Evolutionary conservation across 2,113 vertebrate species (phyloP), one percentile per base, ranked within the genome.

Genomic region (Beaufortia kweichowensis): DNA sequence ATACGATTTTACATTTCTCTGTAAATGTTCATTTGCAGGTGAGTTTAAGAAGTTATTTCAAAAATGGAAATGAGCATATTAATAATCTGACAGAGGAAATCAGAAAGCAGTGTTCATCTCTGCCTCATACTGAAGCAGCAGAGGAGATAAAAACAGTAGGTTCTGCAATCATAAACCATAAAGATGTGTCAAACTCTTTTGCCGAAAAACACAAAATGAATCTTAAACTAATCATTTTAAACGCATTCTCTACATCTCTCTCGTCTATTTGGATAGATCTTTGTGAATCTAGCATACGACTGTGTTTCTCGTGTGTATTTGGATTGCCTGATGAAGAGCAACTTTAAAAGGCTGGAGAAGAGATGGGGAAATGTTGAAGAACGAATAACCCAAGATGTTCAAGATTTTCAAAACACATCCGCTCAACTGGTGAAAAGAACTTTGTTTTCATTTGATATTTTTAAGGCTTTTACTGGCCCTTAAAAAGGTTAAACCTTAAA

Each of bases 41-140:
- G 0, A 0, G 24, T 48, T 53, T 90, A 0, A 81, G 76, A 57
- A 69, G 11, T 1, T 89, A 89, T 78, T 90, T 91, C 82, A 85
- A 31, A 50, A 41, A 50, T 0, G 4, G 57, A 0, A 59, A 35
- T 21, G 29, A 2, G 2, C 9, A 63, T 4, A 5, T 76, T 2
- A 3, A 46, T 29, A 0, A 0, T 1, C 0, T 85, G 65, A 43
- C 74, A 0, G 0, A 2, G 0, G 12, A 0, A 5, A 41, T 90
- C 0, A 1, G 8, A 50, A 4, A 3, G 0, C n/a, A 17, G 15
- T 83, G 90, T 46, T 53, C 77, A 6, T 65, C 23, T 15, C 24
- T 74, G 19, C 6, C 6, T n/a, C 65, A 64, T 48, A n/a, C 35
- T 7, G 59, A 64, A 0, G 57, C 3, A 2, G 65, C 26, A n/a